A percentile compares a stretch with the other conserved stretches of the same genome.
Conservation (phyloP, 2,888 invertebrate genomes). For the Drosophila falleni region DNA sequence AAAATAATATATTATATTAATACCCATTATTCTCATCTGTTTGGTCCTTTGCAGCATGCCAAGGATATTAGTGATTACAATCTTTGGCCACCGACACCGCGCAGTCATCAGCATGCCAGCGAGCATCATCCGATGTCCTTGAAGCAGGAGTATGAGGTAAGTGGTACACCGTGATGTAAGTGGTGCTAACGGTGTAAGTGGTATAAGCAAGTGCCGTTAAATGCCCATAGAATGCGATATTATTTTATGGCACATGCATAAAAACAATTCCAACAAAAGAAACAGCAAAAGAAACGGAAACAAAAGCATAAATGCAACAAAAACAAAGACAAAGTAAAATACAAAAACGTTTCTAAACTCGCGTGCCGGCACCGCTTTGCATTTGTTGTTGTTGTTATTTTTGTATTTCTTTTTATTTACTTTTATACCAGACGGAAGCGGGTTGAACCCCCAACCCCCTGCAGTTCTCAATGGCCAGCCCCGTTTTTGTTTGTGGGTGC, state of each 20-base stretch:
- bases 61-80: slow-evolving; percentile 85
- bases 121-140: slow-evolving; percentile 83
- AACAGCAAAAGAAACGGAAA: slow-evolving; percentile 8
- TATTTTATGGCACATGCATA: slow-evolving; percentile 46
- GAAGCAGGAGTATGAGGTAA: slow-evolving; percentile 86
- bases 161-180: slow-evolving; percentile 35
- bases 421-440: slow-evolving; percentile 18
- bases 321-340: slow-evolving; percentile 5
- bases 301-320: slow-evolving; percentile 12
- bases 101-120: slow-evolving; percentile 83
- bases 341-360: slow-evolving; percentile 69
- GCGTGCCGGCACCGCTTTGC: slow-evolving; percentile 57
- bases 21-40: neutral
- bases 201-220: slow-evolving; percentile 54
- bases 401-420: slow-evolving; percentile 29
- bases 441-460: slow-evolving; percentile 10
- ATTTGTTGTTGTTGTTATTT: slow-evolving; percentile 61
- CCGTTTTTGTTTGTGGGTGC: slow-evolving; percentile 27
- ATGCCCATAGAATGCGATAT: slow-evolving; percentile 54
- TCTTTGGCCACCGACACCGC: slow-evolving; percentile 84
- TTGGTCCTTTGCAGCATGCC: slow-evolving; percentile 77
- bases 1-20: neutral
- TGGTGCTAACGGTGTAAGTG: slow-evolving; percentile 19
- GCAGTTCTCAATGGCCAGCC: slow-evolving; percentile 23
- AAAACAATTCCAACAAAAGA: slow-evolving; percentile 22